Percentiles rank a stretch among this genome's conserved stretches.
Conservation (phyloP, 2,797 vertebrate species). For the Picus viridis region DNA sequence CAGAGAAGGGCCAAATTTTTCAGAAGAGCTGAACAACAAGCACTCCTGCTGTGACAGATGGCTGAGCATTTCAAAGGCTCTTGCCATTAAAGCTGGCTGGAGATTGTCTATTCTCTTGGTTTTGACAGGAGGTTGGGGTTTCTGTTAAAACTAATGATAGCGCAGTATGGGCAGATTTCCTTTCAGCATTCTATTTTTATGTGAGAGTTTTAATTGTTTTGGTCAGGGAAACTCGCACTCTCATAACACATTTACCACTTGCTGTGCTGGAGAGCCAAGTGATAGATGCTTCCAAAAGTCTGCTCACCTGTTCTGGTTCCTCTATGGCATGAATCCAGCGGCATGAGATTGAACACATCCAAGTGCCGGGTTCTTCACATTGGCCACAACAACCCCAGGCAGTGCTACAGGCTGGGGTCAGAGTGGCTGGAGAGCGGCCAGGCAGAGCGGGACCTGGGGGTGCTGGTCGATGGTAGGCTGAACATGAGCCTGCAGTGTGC, state of each 20-base stretch:
- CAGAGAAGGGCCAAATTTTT: conserved; percentile 52
- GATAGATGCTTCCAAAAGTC: background rate
- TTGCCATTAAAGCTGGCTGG: conserved; percentile 53
- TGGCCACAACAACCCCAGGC: too few relatives aligned
- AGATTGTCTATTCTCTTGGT: conserved; percentile 49
- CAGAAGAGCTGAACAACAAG: conserved; percentile 38
- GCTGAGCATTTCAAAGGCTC: conserved; percentile 58
- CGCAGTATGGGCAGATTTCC: conserved; percentile 27
- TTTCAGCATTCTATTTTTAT: conserved; percentile 49
- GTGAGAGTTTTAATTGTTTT: conserved; percentile 19
- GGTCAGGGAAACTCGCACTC: conserved; percentile 9
- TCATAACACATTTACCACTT: background rate
- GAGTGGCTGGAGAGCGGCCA: too few relatives aligned
- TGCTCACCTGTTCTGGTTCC: background rate
- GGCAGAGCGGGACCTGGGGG: too few relatives aligned
- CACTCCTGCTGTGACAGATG: conserved; percentile 68
- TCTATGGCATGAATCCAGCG: accelerated
- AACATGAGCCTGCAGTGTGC: too few relatives aligned
- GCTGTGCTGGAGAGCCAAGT: background rate
- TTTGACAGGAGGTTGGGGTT: conserved; percentile 56
- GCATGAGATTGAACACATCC: too few relatives aligned
- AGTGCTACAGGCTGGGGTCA: too few relatives aligned
- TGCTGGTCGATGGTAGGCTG: too few relatives aligned
- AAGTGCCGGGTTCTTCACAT: too few relatives aligned
- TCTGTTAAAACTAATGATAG: conserved; percentile 44